These are phyloP conservation scores for Charanyca ferruginea DNA, from an alignment of 2,888 invertebrate genomes.

Conservation along the genomic window DNA sequence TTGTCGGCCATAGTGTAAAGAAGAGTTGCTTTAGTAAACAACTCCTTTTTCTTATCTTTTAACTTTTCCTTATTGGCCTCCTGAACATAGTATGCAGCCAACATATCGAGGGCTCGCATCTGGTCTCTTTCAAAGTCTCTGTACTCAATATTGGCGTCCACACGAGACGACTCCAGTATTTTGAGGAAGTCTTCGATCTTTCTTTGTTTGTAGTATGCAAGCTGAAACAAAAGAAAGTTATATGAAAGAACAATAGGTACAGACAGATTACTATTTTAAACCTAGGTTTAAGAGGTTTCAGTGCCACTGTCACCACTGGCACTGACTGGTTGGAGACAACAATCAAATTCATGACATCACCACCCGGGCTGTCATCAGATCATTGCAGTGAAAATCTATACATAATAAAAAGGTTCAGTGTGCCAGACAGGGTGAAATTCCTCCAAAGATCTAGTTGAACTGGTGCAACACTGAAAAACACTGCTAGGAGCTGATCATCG, in stretches of 20 bases:
- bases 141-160: constrained; percentile 96
- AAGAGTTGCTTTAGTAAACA: constrained; percentile 98
- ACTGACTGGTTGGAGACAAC: too few species aligned
- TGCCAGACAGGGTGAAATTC: too few species aligned
- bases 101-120: constrained; percentile 99
- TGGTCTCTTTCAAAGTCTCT: constrained; percentile 98
- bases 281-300: too few species aligned
- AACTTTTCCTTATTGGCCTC: constrained; percentile 98
- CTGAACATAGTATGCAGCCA: constrained; percentile 99
- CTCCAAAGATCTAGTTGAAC: too few species aligned
- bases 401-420: too few species aligned
- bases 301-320: too few species aligned
- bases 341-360: too few species aligned
- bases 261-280: too few species aligned
- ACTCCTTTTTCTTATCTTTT: constrained; percentile 98
- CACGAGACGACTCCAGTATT: constrained; percentile 96
- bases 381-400: too few species aligned
- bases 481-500: too few species aligned
- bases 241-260: neutral
- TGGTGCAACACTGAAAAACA: too few species aligned
- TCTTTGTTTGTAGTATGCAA: constrained; percentile 98
- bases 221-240: constrained; percentile 88
- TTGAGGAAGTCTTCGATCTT: constrained; percentile 98
- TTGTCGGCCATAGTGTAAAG: constrained; percentile 99
- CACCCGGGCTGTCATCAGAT: too few species aligned